Evolutionary conservation across 35 echinoderm and acorn worm species (phyloP), one percentile per base, ranked within the genome.

Genomic region (Acanthaster planci): DNA sequence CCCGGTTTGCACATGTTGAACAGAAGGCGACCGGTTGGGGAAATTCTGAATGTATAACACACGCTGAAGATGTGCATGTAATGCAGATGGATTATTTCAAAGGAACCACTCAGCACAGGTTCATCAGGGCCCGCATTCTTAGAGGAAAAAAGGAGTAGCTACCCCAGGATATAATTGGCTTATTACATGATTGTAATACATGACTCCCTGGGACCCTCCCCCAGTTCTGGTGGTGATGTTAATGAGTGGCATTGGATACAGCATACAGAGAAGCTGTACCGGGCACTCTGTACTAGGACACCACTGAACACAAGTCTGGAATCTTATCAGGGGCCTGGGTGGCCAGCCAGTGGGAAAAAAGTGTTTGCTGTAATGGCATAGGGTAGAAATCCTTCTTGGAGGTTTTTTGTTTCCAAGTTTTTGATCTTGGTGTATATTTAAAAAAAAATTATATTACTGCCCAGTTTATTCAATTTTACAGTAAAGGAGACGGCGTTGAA

Each of bases 251-350:
- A 47, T 47, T n/a, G 64, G 29, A 72, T 0, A 30, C 30, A 1
- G 59, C 8, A n/a, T 8, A 22, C 21, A 15, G 59, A 31, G 21
- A 29, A 72, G 30, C 23, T 36, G 34, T 16, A 72, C 64, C 23
- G 26, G 34, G 10, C 64, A 72, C 30, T 27, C 2, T n/a, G 9
- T 72, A 14, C 64, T 31, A 9, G 64, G 64, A 72, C 7, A 19
- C 22, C 29, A 72, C 59, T 22, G 59, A 47, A 22, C 64, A 72
- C 64, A 31, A 34, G 26, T 72, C 60, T 67, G 30, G 59, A 6
- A 67, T 67, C 59, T 67, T 67, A 72, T 72, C 64, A 72, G 64
- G 14, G 64, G 64, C 23, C 64, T 72, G 42, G 42, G 42, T 47
- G 64, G 64, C 64, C 64, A 0, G 30, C 2, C 15, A 14, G 14